Evolutionary conservation across 1,140 invertebrate species (phyloP).

Genomic region (Thalassaphorura encarpata): DNA sequence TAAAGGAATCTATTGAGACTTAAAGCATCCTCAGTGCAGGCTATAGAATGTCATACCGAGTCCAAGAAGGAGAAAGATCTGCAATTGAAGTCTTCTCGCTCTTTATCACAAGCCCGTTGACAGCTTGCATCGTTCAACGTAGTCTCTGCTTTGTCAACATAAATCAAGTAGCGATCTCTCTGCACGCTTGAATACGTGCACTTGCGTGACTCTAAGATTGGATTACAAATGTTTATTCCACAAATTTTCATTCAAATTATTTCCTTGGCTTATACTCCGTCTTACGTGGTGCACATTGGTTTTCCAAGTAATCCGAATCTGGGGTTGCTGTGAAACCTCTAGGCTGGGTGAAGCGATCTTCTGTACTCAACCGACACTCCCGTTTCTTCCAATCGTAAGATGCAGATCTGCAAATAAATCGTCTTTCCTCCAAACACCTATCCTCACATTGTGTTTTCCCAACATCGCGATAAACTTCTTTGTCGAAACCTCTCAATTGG

Average conservation of each 20-base stretch:
- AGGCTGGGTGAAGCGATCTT: constrained; percentile 39
- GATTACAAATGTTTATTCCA: not conserved
- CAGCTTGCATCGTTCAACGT: constrained; percentile 39
- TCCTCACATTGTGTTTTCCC: constrained; percentile 41
- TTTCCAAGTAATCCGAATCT: constrained; percentile 44
- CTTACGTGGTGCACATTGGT: constrained; percentile 43
- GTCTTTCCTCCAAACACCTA: constrained; percentile 40
- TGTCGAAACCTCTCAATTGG: constrained; percentile 36
- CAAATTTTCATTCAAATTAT: not conserved
- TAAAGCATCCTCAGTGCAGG: not conserved
- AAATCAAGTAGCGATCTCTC: constrained; percentile 39
- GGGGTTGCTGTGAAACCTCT: constrained; percentile 35
- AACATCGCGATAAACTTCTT: constrained; percentile 35
- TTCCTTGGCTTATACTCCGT: too few species aligned
- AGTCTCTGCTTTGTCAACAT: constrained; percentile 40
- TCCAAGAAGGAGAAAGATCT: constrained; percentile 42
- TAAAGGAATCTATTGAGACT: not conserved
- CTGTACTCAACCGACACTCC: constrained; percentile 41
- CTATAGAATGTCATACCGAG: constrained; percentile 35
- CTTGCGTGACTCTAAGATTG: constrained; percentile 34
- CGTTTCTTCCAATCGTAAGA: constrained; percentile 39
- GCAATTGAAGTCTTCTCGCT: constrained; percentile 43
- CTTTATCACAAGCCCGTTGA: constrained; percentile 41
- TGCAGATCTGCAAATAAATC: constrained; percentile 42
- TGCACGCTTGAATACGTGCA: constrained; percentile 38